A percentile compares a stretch with the other conserved stretches of the same genome.
Evolutionary conservation across 37 sponge, comb jelly and placozoan species (phyloP).

Genomic region (Diacarnus erythraeanus): DNA sequence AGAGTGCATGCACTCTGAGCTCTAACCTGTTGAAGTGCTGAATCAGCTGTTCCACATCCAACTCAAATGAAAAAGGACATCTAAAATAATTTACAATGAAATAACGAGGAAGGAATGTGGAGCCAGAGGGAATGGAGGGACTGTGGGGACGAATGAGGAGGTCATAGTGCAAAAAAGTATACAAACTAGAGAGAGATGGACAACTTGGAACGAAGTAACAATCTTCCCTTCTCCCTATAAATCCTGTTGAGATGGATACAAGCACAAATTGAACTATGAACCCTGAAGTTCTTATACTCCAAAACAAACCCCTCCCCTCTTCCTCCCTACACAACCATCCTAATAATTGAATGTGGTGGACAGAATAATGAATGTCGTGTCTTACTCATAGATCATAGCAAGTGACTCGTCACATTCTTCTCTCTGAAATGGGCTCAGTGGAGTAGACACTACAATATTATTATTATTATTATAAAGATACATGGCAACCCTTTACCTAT

Average conservation of each 20-base stretch:
- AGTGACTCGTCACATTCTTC: slow-evolving; percentile 1
- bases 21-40: not conserved
- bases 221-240: not conserved
- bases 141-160: not conserved
- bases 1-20: slow-evolving; percentile 12
- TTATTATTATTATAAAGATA: not conserved
- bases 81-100: not conserved
- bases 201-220: not conserved
- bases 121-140: not conserved
- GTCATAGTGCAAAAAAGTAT: no score
- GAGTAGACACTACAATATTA: not conserved
- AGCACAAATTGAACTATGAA: no score
- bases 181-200: no score
- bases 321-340: no score
- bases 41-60: slow-evolving; percentile 11
- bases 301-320: no score
- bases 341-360: no score
- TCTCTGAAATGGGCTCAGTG: not conserved
- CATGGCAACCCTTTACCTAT: not conserved
- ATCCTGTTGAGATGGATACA: no score
- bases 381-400: slow-evolving; percentile 8
- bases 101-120: not conserved
- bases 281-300: no score
- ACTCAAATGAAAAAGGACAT: slow-evolving; percentile 2
- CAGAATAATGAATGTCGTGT: no score